A percentile compares a stretch with the other conserved stretches of the same genome.
phyloP scores from a whole-genome alignment of 2,113 vertebrate species.

The Leptocoma aspasia region DNA sequence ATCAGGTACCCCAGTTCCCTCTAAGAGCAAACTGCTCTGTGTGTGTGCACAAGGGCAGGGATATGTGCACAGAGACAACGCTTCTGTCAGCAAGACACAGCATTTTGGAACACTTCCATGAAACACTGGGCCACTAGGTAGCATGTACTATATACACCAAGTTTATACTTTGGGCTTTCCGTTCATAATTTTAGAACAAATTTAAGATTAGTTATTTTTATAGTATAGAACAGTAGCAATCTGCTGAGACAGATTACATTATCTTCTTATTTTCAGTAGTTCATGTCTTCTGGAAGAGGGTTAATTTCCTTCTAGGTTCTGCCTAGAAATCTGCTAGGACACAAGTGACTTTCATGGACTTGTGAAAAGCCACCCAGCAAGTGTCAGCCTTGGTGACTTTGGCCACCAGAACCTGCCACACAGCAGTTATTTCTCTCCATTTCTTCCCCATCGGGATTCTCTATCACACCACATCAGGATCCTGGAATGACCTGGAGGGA shows the following conservation, averaged over 20 bases:
- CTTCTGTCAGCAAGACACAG: not conserved
- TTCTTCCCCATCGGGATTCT: not conserved
- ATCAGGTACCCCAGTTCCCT: not conserved
- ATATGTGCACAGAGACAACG: not conserved
- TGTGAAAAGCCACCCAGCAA: not conserved
- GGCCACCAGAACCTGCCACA: not conserved
- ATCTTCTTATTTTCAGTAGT: not conserved
- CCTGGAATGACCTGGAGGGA: not conserved
- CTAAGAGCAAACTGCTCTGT: accelerated
- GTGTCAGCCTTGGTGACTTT: not conserved
- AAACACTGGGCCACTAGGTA: not conserved
- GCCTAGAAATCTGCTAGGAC: not conserved
- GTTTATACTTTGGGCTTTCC: not conserved
- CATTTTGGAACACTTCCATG: not conserved
- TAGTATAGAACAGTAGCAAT: not conserved
- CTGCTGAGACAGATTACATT: not conserved
- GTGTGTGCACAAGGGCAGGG: not conserved
- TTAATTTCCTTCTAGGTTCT: not conserved
- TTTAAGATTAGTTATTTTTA: not conserved
- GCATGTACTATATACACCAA: not conserved
- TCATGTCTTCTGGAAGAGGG: not conserved
- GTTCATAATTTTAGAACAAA: not conserved
- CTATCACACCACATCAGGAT: not conserved
- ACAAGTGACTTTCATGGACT: not conserved
- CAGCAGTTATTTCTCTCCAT: not conserved